Evolutionary conservation across 2,888 invertebrate genomes (phyloP), one percentile per base, ranked within the genome.

Genomic region (Abrostola triplasia): DNA sequence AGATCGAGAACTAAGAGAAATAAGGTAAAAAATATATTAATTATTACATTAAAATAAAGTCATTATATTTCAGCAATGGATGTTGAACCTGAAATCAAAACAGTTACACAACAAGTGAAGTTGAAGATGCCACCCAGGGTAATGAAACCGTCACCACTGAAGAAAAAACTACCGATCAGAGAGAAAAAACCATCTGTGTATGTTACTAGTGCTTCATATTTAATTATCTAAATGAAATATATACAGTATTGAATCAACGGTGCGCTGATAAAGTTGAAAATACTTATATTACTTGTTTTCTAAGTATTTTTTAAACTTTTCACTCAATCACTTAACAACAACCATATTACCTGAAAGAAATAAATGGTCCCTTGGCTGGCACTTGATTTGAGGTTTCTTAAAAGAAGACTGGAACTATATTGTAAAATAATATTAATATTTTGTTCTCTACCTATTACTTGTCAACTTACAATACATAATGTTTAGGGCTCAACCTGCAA

Each of bases 11-110:
- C n/a, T n/a, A n/a, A n/a, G n/a, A n/a, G n/a, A 40, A 7, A 40
- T 40, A 40, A 40, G 7, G 40, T 40, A 7, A 10, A 10, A 1
- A 44, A 6, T 44, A 0, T 7, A 8, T 35, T 44, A 8, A 11
- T 11, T 35, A 35, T 24, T 5, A 47, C 1, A 13, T 6, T n/a
- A 2, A 35, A 41, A 10, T 35, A 4, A 35, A 6, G 35, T 44
- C 48, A 49, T n/a, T 59, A 61, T 64, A 41, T 42, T 57, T 50
- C 59, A 92, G 92, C 86, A 12, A 90, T 89, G 88, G 90, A 90
- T 42, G 52, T 83, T 13, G 84, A 82, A 59, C 59, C 84, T 53
- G 81, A 77, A 64, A 10, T 49, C 10, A 67, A 60, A 53, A 8
- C 24, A 7, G 6, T 12, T 7, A 50, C 60, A 47, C 50, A 56